Evolutionary conservation across 2,797 vertebrate species (phyloP).

Genomic region (Crenuchus spilurus): DNA sequence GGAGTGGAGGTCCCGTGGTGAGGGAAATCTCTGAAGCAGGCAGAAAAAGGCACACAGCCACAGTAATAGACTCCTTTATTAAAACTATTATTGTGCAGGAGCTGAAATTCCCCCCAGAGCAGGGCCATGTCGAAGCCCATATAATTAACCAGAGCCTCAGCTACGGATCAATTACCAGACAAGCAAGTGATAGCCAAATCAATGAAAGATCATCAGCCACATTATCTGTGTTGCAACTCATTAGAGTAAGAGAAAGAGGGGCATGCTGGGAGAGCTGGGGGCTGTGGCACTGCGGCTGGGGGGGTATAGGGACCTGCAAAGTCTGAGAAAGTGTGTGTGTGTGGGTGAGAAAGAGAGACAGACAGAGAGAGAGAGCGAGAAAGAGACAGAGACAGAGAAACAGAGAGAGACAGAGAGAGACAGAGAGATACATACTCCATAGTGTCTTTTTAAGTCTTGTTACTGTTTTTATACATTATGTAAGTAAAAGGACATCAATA

Average conservation of each 20-base stretch:
- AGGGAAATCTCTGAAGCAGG: constrained; percentile 63
- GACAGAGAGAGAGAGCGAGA: background rate
- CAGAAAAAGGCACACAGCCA: constrained; percentile 81
- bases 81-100: constrained; percentile 99
- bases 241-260: constrained; percentile 99
- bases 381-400: no score
- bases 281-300: constrained; percentile 79
- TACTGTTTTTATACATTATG: no score
- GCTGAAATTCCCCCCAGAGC: constrained; percentile 90
- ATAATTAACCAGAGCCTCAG: constrained; percentile 99
- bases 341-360: background rate
- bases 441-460: no score
- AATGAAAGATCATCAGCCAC: constrained; percentile 99
- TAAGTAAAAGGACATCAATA: no score
- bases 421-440: no score
- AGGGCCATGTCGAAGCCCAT: constrained; percentile 98
- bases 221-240: constrained; percentile 99
- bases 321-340: constrained; percentile 28
- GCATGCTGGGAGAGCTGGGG: constrained; percentile 84
- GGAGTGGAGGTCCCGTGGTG: background rate
- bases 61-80: constrained; percentile 96
- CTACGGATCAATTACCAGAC: constrained; percentile 99
- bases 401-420: no score
- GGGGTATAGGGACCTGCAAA: constrained; percentile 26
- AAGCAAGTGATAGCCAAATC: constrained; percentile 99